These are phyloP conservation scores for Bubo bubo DNA, from an alignment of 2,113 vertebrate genomes.

Conservation along the genomic window DNA sequence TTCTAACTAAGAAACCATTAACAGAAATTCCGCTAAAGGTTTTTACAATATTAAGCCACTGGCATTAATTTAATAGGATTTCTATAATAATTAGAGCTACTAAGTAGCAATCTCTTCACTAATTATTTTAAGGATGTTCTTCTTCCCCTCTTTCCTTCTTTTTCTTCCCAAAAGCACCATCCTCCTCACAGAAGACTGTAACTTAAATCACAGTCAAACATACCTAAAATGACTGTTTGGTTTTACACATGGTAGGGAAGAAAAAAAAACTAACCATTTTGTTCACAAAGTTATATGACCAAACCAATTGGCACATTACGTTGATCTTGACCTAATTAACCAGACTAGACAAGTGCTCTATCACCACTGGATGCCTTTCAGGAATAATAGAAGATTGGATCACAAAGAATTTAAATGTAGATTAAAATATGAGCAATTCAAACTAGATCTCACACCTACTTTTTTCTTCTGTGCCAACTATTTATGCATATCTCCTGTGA, in stretches of 20 bases:
- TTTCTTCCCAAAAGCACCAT: background rate
- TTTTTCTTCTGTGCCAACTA: background rate
- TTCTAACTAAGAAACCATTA: background rate
- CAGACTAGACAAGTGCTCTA: background rate
- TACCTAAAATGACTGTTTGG: background rate
- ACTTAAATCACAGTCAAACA: background rate
- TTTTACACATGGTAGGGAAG: background rate
- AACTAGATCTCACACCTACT: background rate
- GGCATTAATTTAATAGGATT: background rate
- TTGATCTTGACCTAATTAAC: background rate
- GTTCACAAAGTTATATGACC: background rate
- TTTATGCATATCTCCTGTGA: background rate
- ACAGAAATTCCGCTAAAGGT: background rate
- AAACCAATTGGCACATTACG: background rate
- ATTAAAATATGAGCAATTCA: background rate
- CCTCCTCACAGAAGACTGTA: background rate
- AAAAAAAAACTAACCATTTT: background rate
- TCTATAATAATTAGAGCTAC: background rate
- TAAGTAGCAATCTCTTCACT: background rate
- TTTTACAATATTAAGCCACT: background rate
- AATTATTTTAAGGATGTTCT: background rate
- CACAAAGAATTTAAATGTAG: background rate
- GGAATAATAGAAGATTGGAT: background rate
- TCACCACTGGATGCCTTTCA: background rate
- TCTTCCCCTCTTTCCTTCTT: background rate